Percentiles rank a stretch among this genome's conserved stretches.
Evolutionary conservation across 2,797 vertebrate genomes (phyloP).

Genomic region (Anguilla megastoma): DNA sequence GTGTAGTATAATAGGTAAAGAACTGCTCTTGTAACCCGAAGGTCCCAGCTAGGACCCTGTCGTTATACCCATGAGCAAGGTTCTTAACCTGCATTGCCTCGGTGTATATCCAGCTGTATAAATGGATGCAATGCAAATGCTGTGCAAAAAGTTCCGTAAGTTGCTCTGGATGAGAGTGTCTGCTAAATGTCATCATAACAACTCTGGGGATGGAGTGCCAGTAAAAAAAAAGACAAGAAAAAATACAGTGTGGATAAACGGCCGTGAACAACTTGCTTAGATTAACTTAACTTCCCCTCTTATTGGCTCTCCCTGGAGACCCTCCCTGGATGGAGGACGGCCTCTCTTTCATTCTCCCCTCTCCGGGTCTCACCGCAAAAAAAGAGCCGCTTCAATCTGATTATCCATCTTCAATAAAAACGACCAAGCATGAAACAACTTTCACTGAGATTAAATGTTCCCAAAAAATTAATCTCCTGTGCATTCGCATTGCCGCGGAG

Average conservation of each 20-base stretch:
- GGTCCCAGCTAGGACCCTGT: too few relatives aligned
- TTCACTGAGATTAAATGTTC: neutral
- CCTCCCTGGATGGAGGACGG: neutral
- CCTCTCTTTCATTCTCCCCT: neutral
- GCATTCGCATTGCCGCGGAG: neutral
- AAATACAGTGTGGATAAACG: constrained; percentile 37
- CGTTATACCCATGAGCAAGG: too few relatives aligned
- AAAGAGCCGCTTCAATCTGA: constrained; percentile 3
- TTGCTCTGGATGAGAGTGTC: too few relatives aligned
- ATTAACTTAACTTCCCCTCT: constrained; percentile 22
- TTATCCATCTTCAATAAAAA: neutral
- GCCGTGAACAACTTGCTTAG: constrained; percentile 28
- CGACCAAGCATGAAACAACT: neutral
- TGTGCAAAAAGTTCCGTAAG: too few relatives aligned
- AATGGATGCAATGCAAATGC: too few relatives aligned
- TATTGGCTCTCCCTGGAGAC: neutral
- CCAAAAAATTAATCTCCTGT: neutral
- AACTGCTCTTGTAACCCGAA: too few relatives aligned
- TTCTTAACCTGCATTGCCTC: too few relatives aligned
- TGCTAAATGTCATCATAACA: constrained; percentile 42
- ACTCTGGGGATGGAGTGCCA: constrained; percentile 52
- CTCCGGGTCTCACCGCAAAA: neutral
- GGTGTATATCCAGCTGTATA: too few relatives aligned
- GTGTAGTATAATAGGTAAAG: too few relatives aligned
- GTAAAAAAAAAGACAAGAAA: constrained; percentile 34